Percentiles rank a stretch among this genome's conserved stretches.
Conservation (phyloP, 2,797 vertebrate species). For the Macrochelys suwanniensis region DNA sequence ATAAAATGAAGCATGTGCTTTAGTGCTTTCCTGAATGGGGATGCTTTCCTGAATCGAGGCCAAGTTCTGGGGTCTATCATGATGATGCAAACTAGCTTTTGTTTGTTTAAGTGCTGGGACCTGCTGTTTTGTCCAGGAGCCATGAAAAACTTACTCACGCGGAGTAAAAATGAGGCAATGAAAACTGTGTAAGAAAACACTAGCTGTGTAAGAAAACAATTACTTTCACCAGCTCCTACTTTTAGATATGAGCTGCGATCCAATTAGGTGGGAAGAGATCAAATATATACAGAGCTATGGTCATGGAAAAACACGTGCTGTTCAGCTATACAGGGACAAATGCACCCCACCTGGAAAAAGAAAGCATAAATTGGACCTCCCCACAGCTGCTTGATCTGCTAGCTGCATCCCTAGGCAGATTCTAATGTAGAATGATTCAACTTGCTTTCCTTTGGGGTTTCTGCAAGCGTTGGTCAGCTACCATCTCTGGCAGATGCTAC, state of each 20-base stretch:
- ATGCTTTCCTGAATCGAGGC: background rate
- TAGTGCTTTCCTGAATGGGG: background rate
- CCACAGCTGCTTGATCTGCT: background rate
- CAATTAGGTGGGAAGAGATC: rapidly evolving
- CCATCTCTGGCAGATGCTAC: background rate
- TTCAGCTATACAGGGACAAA: background rate
- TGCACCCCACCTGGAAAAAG: background rate
- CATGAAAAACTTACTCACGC: background rate
- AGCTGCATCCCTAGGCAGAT: background rate
- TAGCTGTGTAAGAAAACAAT: rapidly evolving
- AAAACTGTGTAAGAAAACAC: rapidly evolving
- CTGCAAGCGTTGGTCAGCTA: background rate
- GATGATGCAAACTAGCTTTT: rapidly evolving
- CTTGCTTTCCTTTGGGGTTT: background rate
- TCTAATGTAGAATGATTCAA: background rate
- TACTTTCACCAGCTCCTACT: background rate
- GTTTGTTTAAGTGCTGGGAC: background rate
- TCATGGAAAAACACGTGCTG: background rate
- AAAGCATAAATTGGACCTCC: background rate
- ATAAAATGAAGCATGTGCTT: background rate
- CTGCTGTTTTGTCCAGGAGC: background rate
- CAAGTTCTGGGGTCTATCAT: background rate
- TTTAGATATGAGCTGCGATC: background rate
- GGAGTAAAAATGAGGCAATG: background rate
- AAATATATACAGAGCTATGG: background rate